Evolutionary conservation across 2,888 invertebrate genomes (phyloP), one percentile per base, ranked within the genome.

Genomic region (Atrina japonica): DNA sequence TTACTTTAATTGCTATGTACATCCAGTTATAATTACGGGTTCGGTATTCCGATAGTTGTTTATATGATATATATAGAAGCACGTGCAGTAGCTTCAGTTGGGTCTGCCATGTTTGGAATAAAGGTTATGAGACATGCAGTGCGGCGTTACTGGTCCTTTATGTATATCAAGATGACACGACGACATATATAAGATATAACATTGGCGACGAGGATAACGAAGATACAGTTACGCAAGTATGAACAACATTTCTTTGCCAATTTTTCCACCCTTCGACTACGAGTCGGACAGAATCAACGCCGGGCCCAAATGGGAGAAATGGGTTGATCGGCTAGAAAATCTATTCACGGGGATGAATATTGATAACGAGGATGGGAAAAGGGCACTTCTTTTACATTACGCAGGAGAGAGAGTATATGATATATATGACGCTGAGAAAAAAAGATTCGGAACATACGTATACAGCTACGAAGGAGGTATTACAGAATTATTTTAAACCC

Each of bases 391-490:
- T 18, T 60, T 76, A 11, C 74, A 72, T 41, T 76, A 76, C 59
- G 73, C 67, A 7, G 74, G 76, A 1, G 76, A 78, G 21, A 53
- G 64, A 25, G 78, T 68, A 0, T 72, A 47, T 52, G 76, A 78
- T 18, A 74, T 78, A 9, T 78, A 71, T 47, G 64, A 70, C 1
- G 72, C 61, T 7, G 43, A 73, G 25, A 73, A 75, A 40, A 59
- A n/a, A 53, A 23, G 61, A 66, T 16, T 59, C 60, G 2, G 69
- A 50, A 25, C 40, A 16, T 0, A 69, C 59, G 14, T 73, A 65
- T 49, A 64, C 30, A 16, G 65, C 50, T 14, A 70, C 71, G 29
- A 76, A 76, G 23, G 41, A 59, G 1, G 67, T 69, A 11, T 40
- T 76, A 0, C 18, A 16, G 11, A 49, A 68, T 23, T 78, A 78